A percentile compares a stretch with the other conserved stretches of the same genome.
Evolutionary conservation across 1,140 invertebrate species (phyloP).

Genomic region (Sitobion miscanthi): DNA sequence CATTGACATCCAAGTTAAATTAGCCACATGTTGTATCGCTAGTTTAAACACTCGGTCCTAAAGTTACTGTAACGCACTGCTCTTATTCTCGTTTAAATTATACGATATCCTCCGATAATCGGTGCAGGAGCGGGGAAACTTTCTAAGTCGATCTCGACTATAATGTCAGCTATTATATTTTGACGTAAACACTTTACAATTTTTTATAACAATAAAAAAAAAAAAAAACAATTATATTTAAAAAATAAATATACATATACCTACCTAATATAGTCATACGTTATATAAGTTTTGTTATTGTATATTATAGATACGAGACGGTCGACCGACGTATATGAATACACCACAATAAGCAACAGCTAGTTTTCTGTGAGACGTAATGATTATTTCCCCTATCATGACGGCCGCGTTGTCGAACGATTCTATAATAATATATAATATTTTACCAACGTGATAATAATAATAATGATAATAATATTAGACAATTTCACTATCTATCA

Average conservation of each 20-base stretch:
- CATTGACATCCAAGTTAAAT: conserved; percentile 26
- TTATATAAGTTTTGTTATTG: background rate
- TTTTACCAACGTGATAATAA: background rate
- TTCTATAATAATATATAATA: background rate
- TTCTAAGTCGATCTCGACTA: background rate
- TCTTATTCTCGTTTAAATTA: background rate
- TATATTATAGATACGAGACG: background rate
- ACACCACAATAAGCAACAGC: background rate
- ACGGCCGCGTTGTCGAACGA: background rate
- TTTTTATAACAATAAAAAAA: background rate
- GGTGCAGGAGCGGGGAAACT: background rate
- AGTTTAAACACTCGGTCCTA: background rate
- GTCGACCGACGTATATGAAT: background rate
- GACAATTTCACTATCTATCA: background rate
- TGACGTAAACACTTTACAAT: background rate
- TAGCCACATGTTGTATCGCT: conserved; percentile 4
- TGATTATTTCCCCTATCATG: background rate
- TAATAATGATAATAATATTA: conserved; percentile 4
- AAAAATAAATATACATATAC: background rate
- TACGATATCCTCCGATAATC: background rate
- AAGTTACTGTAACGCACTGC: background rate
- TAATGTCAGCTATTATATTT: background rate
- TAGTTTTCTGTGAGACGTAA: background rate
- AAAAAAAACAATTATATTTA: background rate
- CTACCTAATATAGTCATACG: background rate